Conservation (phyloP, 2,888 invertebrate species). For the Celastrina argiolus region DNA sequence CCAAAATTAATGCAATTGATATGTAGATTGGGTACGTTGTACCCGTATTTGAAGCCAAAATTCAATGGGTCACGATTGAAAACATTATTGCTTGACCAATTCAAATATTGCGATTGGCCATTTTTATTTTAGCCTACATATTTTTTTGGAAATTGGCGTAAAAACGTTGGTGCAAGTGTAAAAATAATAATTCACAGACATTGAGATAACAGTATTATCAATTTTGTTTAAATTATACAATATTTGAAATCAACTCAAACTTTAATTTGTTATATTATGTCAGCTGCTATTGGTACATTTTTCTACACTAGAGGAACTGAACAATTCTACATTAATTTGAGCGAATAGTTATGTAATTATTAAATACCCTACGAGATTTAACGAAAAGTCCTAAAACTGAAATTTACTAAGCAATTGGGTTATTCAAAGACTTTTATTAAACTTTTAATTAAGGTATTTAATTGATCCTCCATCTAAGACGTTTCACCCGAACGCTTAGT, state of each 20-base stretch:
- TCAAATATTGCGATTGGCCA: background rate
- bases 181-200: no score
- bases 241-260: background rate
- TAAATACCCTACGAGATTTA: slow-evolving; percentile 10
- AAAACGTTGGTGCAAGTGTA: no score
- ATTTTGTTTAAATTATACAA: background rate
- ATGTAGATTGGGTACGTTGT: background rate
- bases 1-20: slow-evolving; percentile 16
- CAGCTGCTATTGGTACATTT: background rate
- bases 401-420: slow-evolving; percentile 3
- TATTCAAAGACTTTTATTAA: background rate
- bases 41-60: slow-evolving; percentile 7
- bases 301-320: slow-evolving; percentile 65
- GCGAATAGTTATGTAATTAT: slow-evolving; percentile 39
- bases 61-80: background rate
- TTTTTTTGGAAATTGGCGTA: background rate
- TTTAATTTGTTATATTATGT: background rate
- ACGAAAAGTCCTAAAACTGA: background rate
- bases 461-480: no score
- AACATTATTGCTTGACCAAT: background rate
- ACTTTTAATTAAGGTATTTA: background rate
- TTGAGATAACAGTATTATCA: no score
- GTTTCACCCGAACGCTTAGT: no score
- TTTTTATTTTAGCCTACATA: background rate
- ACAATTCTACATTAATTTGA: slow-evolving; percentile 62